Conservation (phyloP, 2,797 vertebrate genomes). For the Chaetophractus vellerosus region DNA sequence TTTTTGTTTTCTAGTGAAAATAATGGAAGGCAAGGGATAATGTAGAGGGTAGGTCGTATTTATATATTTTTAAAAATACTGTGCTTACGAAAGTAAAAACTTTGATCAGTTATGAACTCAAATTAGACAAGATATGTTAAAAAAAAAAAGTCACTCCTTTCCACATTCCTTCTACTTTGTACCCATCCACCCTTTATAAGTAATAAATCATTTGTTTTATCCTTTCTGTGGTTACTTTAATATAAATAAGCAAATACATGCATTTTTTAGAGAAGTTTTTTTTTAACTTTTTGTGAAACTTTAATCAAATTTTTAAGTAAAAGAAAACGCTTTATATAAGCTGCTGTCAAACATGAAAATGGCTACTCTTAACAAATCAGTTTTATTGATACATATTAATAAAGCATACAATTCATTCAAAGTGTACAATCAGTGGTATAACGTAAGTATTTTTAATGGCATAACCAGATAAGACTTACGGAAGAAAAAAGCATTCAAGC, state of each 20-base stretch:
- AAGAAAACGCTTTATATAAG: too few relatives aligned
- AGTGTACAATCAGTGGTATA: too few relatives aligned
- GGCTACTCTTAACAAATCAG: too few relatives aligned
- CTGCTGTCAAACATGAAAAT: too few relatives aligned
- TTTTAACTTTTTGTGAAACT: too few relatives aligned
- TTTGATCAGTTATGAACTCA: neutral
- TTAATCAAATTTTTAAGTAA: too few relatives aligned
- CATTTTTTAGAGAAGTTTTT: neutral
- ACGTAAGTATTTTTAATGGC: too few relatives aligned
- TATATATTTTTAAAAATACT: neutral
- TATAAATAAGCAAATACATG: neutral
- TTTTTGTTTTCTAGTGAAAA: constrained; percentile 42
- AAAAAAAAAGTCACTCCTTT: neutral
- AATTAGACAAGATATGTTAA: neutral
- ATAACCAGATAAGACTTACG: too few relatives aligned
- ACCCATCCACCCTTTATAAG: neutral
- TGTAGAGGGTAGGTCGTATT: neutral
- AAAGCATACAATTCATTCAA: too few relatives aligned
- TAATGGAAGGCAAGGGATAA: neutral
- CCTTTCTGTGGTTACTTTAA: constrained; percentile 10
- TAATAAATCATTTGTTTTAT: neutral
- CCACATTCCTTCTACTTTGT: neutral
- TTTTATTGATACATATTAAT: too few relatives aligned
- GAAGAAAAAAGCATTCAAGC: too few relatives aligned
- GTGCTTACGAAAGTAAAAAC: neutral